Evolutionary conservation across 2,113 vertebrate species (phyloP).

Genomic region (Neomonachus schauinslandi): DNA sequence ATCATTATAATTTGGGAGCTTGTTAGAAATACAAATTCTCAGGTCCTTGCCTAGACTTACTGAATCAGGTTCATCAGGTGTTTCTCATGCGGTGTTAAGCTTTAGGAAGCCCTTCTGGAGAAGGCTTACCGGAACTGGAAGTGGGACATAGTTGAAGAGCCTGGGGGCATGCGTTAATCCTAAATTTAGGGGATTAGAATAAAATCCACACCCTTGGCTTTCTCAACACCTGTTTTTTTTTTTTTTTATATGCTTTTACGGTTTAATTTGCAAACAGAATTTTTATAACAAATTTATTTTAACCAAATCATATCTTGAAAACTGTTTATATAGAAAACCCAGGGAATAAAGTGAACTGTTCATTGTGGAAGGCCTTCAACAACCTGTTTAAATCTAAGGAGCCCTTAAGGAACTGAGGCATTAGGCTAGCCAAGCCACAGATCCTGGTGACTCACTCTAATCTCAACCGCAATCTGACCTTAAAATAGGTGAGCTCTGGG

Average conservation of each 20-base stretch:
- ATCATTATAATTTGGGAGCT: not conserved
- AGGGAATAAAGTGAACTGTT: slow-evolving; percentile 88
- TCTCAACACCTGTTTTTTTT: not conserved
- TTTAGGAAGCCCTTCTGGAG: not conserved
- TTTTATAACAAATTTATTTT: slow-evolving; percentile 82
- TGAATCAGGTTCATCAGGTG: not conserved
- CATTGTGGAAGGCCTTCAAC: slow-evolving; percentile 89
- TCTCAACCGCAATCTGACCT: not conserved
- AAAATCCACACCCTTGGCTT: not conserved
- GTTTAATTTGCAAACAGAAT: slow-evolving; percentile 87
- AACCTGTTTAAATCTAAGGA: not conserved
- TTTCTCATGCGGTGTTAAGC: not conserved
- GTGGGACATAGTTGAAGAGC: not conserved
- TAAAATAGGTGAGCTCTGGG: not conserved
- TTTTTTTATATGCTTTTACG: slow-evolving; percentile 73
- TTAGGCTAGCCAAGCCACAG: not conserved
- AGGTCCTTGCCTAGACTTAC: not conserved
- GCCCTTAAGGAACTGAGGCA: not conserved
- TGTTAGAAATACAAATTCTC: not conserved
- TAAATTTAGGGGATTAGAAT: not conserved
- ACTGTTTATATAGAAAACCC: slow-evolving; percentile 88
- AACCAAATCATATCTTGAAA: slow-evolving; percentile 85
- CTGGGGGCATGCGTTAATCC: not conserved
- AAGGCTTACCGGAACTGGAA: not conserved
- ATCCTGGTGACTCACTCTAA: not conserved